Base-by-base conservation (phyloP, 2,888 invertebrate species). In the Ochlodes sylvanus region DNA sequence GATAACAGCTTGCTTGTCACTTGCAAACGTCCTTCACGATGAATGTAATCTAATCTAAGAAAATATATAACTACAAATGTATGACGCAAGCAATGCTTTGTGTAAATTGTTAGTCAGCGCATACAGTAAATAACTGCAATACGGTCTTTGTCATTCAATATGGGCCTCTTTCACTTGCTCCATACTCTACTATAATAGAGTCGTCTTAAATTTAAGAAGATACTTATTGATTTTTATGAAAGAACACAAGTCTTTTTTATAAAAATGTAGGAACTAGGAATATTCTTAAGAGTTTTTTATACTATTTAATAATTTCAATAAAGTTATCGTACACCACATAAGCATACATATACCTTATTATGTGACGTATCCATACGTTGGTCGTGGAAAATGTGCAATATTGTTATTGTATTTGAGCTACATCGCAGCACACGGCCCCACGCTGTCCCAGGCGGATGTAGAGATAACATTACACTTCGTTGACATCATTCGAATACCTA, bases 391-490 rank as follows among this genome's bases (percentile, higher is more conserved):
- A 4, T 47, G 17, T 50, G 57, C 41, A 41, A 42, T 17, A 21
- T 41, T 52, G 27, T 15, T 34, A 21, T 54, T 41, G 21, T 42
- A 21, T 42, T 52, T 41, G 27, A 41, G 57, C 42, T 42, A 52
- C 41, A 60, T 66, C 42, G 58, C 41, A 73, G 71, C 27, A 63
- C 63, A 68, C 69, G 76, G 74, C 74, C 75, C 72, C 71, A 70
- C 69, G 71, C 78, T 80, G 81, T 79, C 82, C 76, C 82, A 79
- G 74, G 78, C 89, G 90, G 90, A 89, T 89, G 85, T 81, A 86
- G 87, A 85, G 88, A 89, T 90, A 89, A 85, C 82, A 86, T 88
- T 88, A 87, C 83, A 82, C 82, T 76, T 77, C 78, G 81, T 87
- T 87, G 85, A 87, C 87, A 86, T 86, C 84, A 87, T 80, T 79